Evolutionary conservation across 2,797 vertebrate genomes (phyloP).

Genomic region (Urocyon cinereoargenteus): DNA sequence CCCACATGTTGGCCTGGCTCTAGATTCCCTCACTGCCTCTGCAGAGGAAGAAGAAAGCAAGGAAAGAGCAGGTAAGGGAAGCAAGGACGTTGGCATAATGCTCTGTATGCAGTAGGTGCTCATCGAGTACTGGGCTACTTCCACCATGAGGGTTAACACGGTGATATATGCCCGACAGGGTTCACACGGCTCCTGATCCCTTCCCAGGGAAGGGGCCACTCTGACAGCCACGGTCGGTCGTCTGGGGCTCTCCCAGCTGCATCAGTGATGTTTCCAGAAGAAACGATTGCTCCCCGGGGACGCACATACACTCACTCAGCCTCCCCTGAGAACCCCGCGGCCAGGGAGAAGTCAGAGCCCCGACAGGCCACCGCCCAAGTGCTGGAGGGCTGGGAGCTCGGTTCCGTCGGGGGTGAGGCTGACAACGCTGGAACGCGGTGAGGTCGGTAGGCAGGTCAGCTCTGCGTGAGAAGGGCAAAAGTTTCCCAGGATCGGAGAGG

Average conservation of each 20-base stretch:
- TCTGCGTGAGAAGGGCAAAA: background rate
- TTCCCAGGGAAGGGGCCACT: background rate
- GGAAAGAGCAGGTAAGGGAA: background rate
- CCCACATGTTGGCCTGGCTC: background rate
- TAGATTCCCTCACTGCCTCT: background rate
- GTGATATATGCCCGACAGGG: too few species aligned
- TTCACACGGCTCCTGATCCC: background rate
- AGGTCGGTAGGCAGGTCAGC: background rate
- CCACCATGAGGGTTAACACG: background rate
- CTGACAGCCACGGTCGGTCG: accelerated
- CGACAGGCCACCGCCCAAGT: background rate
- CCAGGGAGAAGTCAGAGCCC: background rate
- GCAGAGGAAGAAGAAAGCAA: background rate
- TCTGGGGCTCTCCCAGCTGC: background rate
- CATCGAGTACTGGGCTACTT: background rate
- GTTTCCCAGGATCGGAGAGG: conserved; percentile 30
- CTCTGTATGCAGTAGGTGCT: background rate
- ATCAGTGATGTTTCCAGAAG: background rate
- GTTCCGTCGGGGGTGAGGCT: background rate
- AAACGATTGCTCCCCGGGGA: background rate
- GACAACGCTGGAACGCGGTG: background rate
- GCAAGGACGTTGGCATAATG: accelerated
- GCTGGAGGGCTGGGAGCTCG: accelerated
- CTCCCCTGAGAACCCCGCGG: background rate
- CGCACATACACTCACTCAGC: accelerated